Conservation (phyloP, 2,113 vertebrate species). For the Indri indri region DNA sequence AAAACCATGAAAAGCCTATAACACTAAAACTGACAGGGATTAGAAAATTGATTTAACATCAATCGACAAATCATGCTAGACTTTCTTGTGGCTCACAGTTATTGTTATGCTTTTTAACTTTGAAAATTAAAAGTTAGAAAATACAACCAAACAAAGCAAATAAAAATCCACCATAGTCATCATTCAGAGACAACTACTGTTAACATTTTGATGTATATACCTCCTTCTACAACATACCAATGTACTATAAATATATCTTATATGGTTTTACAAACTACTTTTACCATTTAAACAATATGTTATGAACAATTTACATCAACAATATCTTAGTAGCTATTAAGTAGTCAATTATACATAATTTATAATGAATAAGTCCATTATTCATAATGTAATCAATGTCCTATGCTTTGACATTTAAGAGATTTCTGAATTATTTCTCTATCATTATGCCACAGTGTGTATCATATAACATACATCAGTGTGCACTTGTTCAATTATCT, state of each 20-base stretch:
- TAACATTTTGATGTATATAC: conserved; percentile 10
- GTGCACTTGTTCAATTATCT: conserved; percentile 1
- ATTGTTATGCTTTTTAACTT: conserved; percentile 34
- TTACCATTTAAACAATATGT: conserved; percentile 35
- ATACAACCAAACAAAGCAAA: conserved; percentile 26
- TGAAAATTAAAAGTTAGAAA: conserved; percentile 43
- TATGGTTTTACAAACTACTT: background rate
- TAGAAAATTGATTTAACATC: background rate
- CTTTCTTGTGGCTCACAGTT: background rate
- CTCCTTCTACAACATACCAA: background rate
- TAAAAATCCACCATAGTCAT: background rate
- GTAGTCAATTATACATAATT: background rate
- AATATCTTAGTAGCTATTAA: conserved; percentile 4
- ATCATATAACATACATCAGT: background rate
- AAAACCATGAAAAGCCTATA: conserved; percentile 11
- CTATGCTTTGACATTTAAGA: background rate
- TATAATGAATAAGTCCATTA: conserved; percentile 16
- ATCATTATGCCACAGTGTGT: background rate
- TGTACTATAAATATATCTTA: background rate
- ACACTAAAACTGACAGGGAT: background rate
- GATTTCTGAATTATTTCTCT: conserved; percentile 28
- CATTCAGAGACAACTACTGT: background rate
- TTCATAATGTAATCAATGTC: background rate
- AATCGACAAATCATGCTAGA: background rate
- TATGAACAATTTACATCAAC: background rate